Conservation (phyloP, 2,888 invertebrate genomes). For the Cephalotes varians region DNA sequence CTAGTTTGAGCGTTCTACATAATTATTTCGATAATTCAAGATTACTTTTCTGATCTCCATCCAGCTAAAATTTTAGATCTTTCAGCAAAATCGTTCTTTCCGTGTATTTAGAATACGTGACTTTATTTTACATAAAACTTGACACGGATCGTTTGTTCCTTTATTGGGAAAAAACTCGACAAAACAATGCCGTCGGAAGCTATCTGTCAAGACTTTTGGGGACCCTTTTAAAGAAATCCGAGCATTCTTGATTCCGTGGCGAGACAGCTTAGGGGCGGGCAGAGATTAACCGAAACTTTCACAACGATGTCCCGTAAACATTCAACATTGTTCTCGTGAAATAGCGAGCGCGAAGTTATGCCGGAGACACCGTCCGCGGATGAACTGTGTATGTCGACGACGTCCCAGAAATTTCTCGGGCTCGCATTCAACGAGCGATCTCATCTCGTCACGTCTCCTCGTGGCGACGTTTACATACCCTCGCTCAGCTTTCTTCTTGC, state of each 20-base stretch:
- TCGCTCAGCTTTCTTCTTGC: slow-evolving; percentile 9
- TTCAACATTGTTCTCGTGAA: slow-evolving; percentile 26
- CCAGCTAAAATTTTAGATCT: no score
- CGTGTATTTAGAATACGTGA: background rate
- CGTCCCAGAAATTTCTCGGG: slow-evolving; percentile 24
- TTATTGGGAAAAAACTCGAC: background rate
- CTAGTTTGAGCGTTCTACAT: no score
- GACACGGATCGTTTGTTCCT: background rate
- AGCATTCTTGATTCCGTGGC: background rate
- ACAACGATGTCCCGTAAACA: slow-evolving; percentile 9
- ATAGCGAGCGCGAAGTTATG: slow-evolving; percentile 35
- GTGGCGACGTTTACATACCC: slow-evolving; percentile 29
- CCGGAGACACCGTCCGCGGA: slow-evolving; percentile 7
- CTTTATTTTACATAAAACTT: background rate
- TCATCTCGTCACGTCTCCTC: slow-evolving; percentile 31
- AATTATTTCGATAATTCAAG: no score
- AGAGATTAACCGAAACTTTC: slow-evolving; percentile 38
- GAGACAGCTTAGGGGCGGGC: background rate
- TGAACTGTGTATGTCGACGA: slow-evolving; percentile 10
- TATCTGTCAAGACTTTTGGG: slow-evolving; percentile 1
- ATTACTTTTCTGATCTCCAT: no score
- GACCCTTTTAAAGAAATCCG: slow-evolving; percentile 7
- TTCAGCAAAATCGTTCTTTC: no score
- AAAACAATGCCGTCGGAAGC: background rate
- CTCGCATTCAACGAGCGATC: slow-evolving; percentile 32